These are phyloP conservation scores for Poecile montanus DNA, from an alignment of 2,797 vertebrate species.

Conservation along the genomic window DNA sequence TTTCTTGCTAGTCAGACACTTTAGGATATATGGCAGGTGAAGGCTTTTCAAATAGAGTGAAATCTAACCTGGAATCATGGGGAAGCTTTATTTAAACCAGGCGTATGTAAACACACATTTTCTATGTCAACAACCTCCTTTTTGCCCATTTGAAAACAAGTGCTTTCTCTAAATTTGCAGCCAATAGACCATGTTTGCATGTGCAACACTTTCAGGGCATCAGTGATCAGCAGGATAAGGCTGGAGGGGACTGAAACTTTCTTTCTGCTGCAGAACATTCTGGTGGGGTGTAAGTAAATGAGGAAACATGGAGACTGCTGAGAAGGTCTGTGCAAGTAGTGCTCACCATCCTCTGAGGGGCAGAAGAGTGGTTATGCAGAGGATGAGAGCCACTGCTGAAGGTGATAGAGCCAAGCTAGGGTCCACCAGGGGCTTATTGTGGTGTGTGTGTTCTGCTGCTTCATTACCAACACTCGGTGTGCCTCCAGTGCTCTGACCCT, in stretches of 20 bases:
- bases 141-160: not conserved
- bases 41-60: not conserved
- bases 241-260: not conserved
- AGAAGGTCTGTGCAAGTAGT: not conserved
- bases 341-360: not conserved
- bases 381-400: not conserved
- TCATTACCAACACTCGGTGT: fast-evolving
- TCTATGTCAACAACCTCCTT: not conserved
- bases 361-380: not conserved
- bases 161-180: not conserved
- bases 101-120: not conserved
- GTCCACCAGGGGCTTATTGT: not conserved
- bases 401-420: not conserved
- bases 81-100: not conserved
- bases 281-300: not conserved
- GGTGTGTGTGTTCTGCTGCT: not conserved
- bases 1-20: not conserved
- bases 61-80: not conserved
- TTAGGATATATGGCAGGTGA: not conserved
- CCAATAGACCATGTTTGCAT: fast-evolving
- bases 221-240: not conserved
- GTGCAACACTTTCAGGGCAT: not conserved
- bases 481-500: not conserved
- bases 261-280: not conserved
- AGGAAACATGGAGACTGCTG: not conserved